Conservation (phyloP, 2,113 vertebrate genomes). For the Ceratotherium simum region DNA sequence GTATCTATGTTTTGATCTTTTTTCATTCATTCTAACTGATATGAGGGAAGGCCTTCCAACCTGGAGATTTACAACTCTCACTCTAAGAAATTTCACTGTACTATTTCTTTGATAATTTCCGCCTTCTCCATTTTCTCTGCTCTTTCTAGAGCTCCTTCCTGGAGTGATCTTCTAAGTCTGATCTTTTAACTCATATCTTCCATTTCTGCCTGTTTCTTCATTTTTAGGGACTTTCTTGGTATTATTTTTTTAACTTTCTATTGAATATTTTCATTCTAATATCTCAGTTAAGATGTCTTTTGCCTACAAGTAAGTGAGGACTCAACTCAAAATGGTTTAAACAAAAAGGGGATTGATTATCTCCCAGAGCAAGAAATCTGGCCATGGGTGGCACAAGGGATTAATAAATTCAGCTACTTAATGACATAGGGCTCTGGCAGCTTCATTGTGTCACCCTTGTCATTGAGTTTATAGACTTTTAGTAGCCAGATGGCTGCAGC, state of each 20-base stretch:
- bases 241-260: neutral
- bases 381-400: neutral
- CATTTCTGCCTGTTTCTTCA: neutral
- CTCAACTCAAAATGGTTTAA: neutral
- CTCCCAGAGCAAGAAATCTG: neutral
- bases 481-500: neutral
- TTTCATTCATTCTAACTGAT: neutral
- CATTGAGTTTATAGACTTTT: neutral
- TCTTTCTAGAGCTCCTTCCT: neutral
- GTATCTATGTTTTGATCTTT: neutral
- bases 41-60: neutral
- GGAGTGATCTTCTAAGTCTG: neutral
- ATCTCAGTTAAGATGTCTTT: neutral
- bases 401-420: neutral
- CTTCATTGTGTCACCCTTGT: neutral
- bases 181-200: neutral
- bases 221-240: neutral
- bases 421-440: neutral
- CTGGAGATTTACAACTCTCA: neutral
- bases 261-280: neutral
- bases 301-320: neutral
- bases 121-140: neutral
- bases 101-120: neutral
- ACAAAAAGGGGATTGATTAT: neutral
- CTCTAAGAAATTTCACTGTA: neutral